Percentiles rank a stretch among this genome's conserved stretches.
Evolutionary conservation across 2,888 invertebrate genomes (phyloP).

Genomic region (Melipona bicolor): DNA sequence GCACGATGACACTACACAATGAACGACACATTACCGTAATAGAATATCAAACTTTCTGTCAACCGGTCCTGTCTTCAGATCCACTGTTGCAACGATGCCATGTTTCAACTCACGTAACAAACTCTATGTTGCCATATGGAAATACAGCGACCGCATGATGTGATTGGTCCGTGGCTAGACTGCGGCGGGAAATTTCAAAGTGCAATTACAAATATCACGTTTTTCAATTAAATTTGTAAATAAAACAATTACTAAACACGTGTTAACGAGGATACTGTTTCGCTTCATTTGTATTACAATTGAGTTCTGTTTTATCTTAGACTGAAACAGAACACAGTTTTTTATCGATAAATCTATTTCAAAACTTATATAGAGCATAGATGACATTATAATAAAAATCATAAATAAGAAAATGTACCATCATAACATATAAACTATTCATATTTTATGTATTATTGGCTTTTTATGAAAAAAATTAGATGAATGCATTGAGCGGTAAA

Average conservation of each 20-base stretch:
- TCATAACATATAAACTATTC: background rate
- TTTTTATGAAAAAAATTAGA: background rate
- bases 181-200: slow-evolving; percentile 35
- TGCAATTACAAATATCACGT: background rate
- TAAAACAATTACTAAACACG: background rate
- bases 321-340: background rate
- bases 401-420: background rate
- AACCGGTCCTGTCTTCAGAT: slow-evolving; percentile 65
- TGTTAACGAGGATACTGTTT: too few relatives aligned
- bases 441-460: background rate
- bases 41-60: slow-evolving; percentile 67
- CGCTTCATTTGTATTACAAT: background rate
- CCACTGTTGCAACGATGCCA: slow-evolving; percentile 64
- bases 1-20: slow-evolving; percentile 62
- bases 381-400: background rate
- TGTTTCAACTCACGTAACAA: slow-evolving; percentile 17
- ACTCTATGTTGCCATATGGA: slow-evolving; percentile 56
- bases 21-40: slow-evolving; percentile 68
- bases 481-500: too few relatives aligned
- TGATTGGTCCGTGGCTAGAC: slow-evolving; percentile 14
- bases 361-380: background rate
- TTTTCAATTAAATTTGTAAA: background rate
- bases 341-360: background rate
- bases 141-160: background rate
- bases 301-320: background rate